These are phyloP conservation scores for Sparidentex hasta DNA, from an alignment of 2,797 vertebrate species.

Conservation along the genomic window DNA sequence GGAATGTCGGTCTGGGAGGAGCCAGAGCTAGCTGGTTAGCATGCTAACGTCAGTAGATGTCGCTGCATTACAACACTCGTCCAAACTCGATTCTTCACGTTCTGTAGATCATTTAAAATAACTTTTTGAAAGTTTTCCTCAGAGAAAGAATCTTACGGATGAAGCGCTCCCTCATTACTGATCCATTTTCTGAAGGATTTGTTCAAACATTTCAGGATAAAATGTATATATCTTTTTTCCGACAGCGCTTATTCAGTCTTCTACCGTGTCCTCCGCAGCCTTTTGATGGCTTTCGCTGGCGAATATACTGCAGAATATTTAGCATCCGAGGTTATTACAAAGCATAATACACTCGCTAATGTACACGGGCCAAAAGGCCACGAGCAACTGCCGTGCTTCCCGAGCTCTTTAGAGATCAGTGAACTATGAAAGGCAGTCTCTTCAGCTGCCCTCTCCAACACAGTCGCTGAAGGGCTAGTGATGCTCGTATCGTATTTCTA, in stretches of 20 bases:
- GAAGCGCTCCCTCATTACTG: not conserved
- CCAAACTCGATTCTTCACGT: too few species aligned
- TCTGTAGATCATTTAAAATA: too few species aligned
- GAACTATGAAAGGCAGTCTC: slow-evolving; percentile 79
- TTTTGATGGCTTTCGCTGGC: slow-evolving; percentile 39
- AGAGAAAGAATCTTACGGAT: too few species aligned
- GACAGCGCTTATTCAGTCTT: not conserved
- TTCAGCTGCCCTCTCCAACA: slow-evolving; percentile 72
- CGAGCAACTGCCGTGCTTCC: slow-evolving; percentile 53
- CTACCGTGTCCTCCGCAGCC: slow-evolving; percentile 24
- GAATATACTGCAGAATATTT: slow-evolving; percentile 70
- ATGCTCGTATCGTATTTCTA: slow-evolving; percentile 74
- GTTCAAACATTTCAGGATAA: not conserved
- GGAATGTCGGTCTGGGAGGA: too few species aligned
- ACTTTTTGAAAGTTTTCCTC: too few species aligned
- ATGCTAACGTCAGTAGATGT: too few species aligned
- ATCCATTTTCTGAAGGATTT: slow-evolving; percentile 3
- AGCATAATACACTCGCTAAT: slow-evolving; percentile 74
- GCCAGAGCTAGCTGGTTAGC: too few species aligned
- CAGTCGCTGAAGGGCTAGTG: slow-evolving; percentile 62
- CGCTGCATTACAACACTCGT: too few species aligned
- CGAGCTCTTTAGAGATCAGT: slow-evolving; percentile 79
- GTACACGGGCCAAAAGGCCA: slow-evolving; percentile 72
- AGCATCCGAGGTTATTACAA: slow-evolving; percentile 68
- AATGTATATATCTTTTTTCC: slow-evolving; percentile 8